phyloP scores from a whole-genome alignment of 2,888 invertebrate genomes.

The Drosophila pseudotalamancana region DNA sequence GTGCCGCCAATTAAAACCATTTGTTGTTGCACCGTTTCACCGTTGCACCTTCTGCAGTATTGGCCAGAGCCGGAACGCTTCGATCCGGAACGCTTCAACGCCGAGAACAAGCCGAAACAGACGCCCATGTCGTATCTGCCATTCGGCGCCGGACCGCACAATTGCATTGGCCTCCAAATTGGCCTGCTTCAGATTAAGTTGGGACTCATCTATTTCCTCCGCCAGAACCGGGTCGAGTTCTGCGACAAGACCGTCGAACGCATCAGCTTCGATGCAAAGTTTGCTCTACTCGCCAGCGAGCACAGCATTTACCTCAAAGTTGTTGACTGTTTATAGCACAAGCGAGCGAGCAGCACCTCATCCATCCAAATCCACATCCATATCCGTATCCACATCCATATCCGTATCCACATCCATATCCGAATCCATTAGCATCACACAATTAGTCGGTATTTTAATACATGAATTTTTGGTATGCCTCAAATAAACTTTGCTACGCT shows the following conservation, averaged over 20 bases:
- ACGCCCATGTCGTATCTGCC: conserved; percentile 81
- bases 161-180: conserved; percentile 82
- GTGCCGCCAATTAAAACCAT: not conserved
- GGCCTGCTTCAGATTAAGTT: conserved; percentile 80
- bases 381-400: not conserved
- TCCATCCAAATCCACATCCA: not conserved
- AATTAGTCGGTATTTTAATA: conserved; percentile 30
- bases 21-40: not conserved
- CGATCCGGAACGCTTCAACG: conserved; percentile 82
- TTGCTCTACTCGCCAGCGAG: conserved; percentile 75
- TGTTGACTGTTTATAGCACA: conserved; percentile 68
- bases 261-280: conserved; percentile 79
- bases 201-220: conserved; percentile 82
- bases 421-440: conserved; percentile 8
- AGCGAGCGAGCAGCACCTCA: conserved; percentile 8
- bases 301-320: conserved; percentile 77
- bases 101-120: conserved; percentile 73
- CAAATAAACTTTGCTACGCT: conserved; percentile 54
- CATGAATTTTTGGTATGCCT: conserved; percentile 44
- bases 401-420: not conserved
- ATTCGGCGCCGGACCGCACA: conserved; percentile 82
- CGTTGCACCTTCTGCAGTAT: conserved; percentile 58
- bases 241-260: conserved; percentile 75
- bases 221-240: conserved; percentile 77
- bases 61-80: conserved; percentile 83